phyloP scores from a whole-genome alignment of 1,140 invertebrate species.

The Cephus cinctus region DNA sequence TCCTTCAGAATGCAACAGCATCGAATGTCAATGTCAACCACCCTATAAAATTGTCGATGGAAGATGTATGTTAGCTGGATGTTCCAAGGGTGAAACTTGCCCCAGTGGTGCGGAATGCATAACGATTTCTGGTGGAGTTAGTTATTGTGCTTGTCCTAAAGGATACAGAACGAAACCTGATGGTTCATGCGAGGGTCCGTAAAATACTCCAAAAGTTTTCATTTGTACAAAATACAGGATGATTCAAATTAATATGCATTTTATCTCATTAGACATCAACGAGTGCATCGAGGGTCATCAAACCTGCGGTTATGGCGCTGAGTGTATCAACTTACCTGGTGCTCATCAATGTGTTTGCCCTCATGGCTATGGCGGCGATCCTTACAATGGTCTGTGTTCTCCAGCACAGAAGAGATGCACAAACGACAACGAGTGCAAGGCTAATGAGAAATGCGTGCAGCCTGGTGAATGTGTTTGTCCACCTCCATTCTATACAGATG shows the following conservation, averaged over 20 bases:
- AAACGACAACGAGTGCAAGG: slow-evolving; percentile 76
- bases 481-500: slow-evolving; percentile 83
- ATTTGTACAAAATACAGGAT: neutral
- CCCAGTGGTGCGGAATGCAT: slow-evolving; percentile 83
- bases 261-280: slow-evolving; percentile 66
- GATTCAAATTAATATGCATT: neutral
- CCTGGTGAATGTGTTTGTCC: slow-evolving; percentile 87
- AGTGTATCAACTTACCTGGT: slow-evolving; percentile 79
- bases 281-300: slow-evolving; percentile 76
- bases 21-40: slow-evolving; percentile 82
- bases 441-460: slow-evolving; percentile 88
- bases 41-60: slow-evolving; percentile 81
- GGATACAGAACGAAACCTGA: slow-evolving; percentile 72
- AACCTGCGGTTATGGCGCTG: slow-evolving; percentile 81
- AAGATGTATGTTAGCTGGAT: slow-evolving; percentile 81
- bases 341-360: slow-evolving; percentile 82
- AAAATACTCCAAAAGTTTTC: neutral
- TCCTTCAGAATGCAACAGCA: slow-evolving; percentile 70
- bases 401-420: slow-evolving; percentile 78
- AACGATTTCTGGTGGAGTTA: slow-evolving; percentile 83
- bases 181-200: slow-evolving; percentile 68
- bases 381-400: slow-evolving; percentile 68
- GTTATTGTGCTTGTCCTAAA: slow-evolving; percentile 85
- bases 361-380: slow-evolving; percentile 66
- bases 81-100: slow-evolving; percentile 74